Conservation (phyloP, 2,888 invertebrate genomes). For the Andrena minutula region DNA sequence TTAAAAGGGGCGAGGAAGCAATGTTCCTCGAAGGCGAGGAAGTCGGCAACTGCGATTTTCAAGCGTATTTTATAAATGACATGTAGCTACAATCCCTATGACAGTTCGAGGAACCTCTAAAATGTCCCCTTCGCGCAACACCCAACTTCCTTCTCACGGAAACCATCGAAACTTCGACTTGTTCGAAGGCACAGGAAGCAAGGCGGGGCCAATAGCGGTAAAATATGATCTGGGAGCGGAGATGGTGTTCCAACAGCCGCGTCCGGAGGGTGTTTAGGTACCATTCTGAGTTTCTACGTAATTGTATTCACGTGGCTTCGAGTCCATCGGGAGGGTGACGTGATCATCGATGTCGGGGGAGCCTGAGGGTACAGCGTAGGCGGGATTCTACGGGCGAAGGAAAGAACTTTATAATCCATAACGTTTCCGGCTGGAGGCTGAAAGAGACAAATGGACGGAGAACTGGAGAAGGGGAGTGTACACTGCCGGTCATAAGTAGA, state of each 20-base stretch:
- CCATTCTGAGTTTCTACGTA: conserved; percentile 60
- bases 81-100: neutral
- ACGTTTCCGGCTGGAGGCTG: conserved; percentile 76
- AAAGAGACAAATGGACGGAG: conserved; percentile 1
- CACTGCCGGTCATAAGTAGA: neutral
- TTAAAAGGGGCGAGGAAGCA: neutral
- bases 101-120: neutral
- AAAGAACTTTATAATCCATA: conserved; percentile 78
- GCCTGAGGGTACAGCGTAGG: conserved; percentile 42
- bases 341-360: conserved; percentile 56
- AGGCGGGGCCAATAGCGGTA: conserved; percentile 59
- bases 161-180: conserved; percentile 6
- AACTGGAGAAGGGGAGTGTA: neutral
- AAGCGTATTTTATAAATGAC: neutral
- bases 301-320: conserved; percentile 74
- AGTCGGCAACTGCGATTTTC: too few species aligned
- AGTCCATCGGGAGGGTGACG: conserved; percentile 40
- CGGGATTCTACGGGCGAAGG: conserved; percentile 39
- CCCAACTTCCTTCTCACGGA: conserved; percentile 39
- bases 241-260: conserved; percentile 28
- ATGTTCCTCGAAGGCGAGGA: too few species aligned
- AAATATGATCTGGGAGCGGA: conserved; percentile 67
- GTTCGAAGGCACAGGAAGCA: conserved; percentile 45
- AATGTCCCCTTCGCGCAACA: neutral
- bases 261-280: conserved; percentile 59